A percentile compares a stretch with the other conserved stretches of the same genome.
These are phyloP conservation scores for Euthynnus affinis DNA, from an alignment of 2,797 vertebrate species.

Conservation along the genomic window DNA sequence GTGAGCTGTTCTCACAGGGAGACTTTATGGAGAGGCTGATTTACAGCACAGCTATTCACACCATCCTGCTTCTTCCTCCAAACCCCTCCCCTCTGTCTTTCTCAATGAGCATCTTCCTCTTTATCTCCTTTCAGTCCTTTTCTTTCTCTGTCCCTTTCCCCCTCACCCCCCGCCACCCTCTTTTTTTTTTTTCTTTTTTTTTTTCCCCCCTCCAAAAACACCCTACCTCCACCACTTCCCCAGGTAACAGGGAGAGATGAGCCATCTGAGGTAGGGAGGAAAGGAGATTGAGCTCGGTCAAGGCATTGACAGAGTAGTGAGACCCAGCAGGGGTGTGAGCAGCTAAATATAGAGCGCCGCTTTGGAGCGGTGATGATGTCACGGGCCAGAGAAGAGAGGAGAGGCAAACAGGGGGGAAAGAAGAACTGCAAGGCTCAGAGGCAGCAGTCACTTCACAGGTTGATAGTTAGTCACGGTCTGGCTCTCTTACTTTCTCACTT, in stretches of 20 bases:
- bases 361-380: conserved; percentile 87
- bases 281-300: conserved; percentile 66
- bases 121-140: conserved; percentile 57
- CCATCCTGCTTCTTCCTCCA: conserved; percentile 59
- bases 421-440: conserved; percentile 58
- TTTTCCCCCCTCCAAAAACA: conserved; percentile 40
- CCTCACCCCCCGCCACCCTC: no score
- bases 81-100: conserved; percentile 63
- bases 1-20: conserved; percentile 66
- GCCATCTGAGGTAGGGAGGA: conserved; percentile 63
- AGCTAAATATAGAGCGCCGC: conserved; percentile 87
- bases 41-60: conserved; percentile 79
- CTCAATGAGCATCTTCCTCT: conserved; percentile 64
- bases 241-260: conserved; percentile 62
- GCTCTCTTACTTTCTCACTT: conserved; percentile 22
- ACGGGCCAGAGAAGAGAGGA: conserved; percentile 70
- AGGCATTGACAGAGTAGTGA: conserved; percentile 84
- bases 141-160: conserved; percentile 42
- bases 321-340: conserved; percentile 79
- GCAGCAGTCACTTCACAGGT: conserved; percentile 54
- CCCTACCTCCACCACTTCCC: conserved; percentile 38
- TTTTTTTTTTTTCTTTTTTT: no score
- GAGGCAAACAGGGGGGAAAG: conserved; percentile 58
- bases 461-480: conserved; percentile 24
- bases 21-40: conserved; percentile 76